Conservation (phyloP, 2,888 invertebrate genomes). For the Epinotia ramella region DNA sequence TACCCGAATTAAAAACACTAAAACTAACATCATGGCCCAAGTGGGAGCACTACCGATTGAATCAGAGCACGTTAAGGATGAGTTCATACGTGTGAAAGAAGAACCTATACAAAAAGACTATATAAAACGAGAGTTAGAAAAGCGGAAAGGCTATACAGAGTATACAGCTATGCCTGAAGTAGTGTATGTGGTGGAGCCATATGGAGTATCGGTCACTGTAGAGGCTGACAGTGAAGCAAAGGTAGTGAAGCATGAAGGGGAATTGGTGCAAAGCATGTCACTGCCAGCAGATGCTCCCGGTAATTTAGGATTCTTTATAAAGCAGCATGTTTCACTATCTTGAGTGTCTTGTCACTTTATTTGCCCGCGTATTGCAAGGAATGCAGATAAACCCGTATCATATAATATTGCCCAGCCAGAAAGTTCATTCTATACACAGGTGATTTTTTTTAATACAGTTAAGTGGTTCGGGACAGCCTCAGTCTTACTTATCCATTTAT, state of each 20-base stretch:
- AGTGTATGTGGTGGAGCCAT: neutral
- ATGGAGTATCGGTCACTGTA: neutral
- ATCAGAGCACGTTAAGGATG: neutral
- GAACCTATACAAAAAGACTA: neutral
- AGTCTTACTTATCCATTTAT: too few species aligned
- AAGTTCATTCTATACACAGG: too few species aligned
- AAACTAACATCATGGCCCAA: neutral
- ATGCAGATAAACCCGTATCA: too few species aligned
- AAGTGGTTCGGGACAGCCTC: too few species aligned
- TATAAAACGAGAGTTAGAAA: neutral
- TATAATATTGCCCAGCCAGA: too few species aligned
- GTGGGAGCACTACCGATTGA: neutral
- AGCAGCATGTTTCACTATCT: neutral
- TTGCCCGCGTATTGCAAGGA: too few species aligned
- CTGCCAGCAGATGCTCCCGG: neutral
- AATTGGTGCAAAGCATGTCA: slow-evolving; percentile 2
- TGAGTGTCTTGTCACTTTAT: neutral
- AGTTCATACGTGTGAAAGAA: neutral
- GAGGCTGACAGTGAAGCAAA: neutral
- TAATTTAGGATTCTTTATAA: neutral
- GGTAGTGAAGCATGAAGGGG: neutral
- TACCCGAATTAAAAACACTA: slow-evolving; percentile 2
- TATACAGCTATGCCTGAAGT: neutral
- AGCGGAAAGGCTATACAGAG: neutral
- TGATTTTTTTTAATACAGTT: too few species aligned